A percentile compares a stretch with the other conserved stretches of the same genome.
Conservation (phyloP, 2,888 invertebrate species). For the Hymenopus coronatus region DNA sequence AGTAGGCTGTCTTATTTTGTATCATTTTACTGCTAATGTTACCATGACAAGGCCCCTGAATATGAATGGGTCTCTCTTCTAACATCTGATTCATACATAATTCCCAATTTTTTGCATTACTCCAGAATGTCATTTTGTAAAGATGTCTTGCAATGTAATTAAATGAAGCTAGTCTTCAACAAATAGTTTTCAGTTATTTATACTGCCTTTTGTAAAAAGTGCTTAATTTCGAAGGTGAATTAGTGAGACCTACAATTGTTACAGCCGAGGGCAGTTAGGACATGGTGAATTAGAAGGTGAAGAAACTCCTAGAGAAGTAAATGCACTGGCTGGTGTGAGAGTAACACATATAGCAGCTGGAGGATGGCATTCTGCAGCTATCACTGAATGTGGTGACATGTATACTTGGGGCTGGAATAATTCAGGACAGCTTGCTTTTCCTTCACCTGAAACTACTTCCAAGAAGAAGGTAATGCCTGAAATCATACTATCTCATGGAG, state of each 20-base stretch:
- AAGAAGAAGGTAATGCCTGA: constrained; percentile 20
- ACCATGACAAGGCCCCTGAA: too few species aligned
- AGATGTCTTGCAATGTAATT: too few species aligned
- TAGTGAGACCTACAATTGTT: constrained; percentile 39
- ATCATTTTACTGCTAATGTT: too few species aligned
- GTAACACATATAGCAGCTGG: constrained; percentile 70
- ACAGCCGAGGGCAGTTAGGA: constrained; percentile 84
- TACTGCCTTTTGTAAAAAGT: too few species aligned
- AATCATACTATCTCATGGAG: too few species aligned
- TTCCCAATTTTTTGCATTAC: too few species aligned
- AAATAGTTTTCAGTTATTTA: too few species aligned
- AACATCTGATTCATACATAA: too few species aligned
- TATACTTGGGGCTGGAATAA: constrained; percentile 93
- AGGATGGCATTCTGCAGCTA: constrained; percentile 82
- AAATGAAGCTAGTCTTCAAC: too few species aligned
- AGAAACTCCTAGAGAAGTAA: constrained; percentile 62
- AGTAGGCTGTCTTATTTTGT: too few species aligned
- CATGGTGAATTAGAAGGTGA: constrained; percentile 66
- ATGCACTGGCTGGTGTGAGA: constrained; percentile 72
- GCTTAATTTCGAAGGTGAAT: neutral
- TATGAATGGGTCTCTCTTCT: too few species aligned
- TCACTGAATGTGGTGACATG: constrained; percentile 76
- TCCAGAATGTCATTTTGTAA: too few species aligned
- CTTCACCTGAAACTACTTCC: neutral
- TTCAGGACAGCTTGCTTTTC: constrained; percentile 75